Base-by-base conservation (phyloP, 2,888 invertebrate genomes). In the Athrips mouffetella region DNA sequence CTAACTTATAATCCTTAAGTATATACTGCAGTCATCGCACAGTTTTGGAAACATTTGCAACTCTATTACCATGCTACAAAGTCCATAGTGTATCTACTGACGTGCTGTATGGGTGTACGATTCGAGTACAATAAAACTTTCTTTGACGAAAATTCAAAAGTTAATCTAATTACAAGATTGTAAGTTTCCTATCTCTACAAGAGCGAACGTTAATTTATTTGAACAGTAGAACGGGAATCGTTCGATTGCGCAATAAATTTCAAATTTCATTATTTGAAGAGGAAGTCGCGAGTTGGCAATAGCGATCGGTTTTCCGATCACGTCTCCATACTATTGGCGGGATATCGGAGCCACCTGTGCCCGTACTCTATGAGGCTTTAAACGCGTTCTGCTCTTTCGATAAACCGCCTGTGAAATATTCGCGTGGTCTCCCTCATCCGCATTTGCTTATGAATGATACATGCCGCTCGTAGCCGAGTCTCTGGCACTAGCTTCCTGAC, bases 181-280 rank as follows among this genome's bases (percentile, higher is more conserved):
- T 53, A 53, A 52, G 59, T 63, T 55, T 57, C 60, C 57, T 67
- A 71, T 73, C 73, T 73, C 67, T 60, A 63, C 63, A 63, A 59
- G 56, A 65, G 57, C 69, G 75, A 71, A 67, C 68, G 63, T 60
- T 77, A 80, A 81, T 78, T 80, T 79, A 80, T 81, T 74, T 73
- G 74, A 70, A 71, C 67, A 78, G 69, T 65, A 57, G 74, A 76
- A 73, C 76, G 64, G 62, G 59, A 60, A 57, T 65, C 67, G 63
- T 74, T 76, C 72, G 75, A 82, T 81, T 73, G 69, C 66, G 76
- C 79, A 82, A 84, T 85, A 85, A 84, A 85, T 84, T 86, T 84
- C 75, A 84, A 83, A 85, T 84, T 84, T 84, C 81, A 83, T 85
- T 84, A 84, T 84, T 84, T 84, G 82, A 83, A 81, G 75, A 85